These are phyloP conservation scores for Pocillopora grandis DNA, from an alignment of 92 coral and sea anemone species.

Conservation along the genomic window DNA sequence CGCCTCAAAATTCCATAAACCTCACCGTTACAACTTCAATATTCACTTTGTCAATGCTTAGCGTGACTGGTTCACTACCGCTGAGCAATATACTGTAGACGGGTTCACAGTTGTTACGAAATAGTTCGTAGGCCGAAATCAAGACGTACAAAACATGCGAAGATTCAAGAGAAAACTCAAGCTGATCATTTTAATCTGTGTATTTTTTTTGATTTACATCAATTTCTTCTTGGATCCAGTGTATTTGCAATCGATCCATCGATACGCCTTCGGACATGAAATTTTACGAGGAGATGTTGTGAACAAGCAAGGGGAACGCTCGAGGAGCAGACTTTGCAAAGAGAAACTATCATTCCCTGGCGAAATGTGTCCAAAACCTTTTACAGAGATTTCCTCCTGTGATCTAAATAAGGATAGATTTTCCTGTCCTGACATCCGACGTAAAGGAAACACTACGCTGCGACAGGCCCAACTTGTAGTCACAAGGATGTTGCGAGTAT, in stretches of 20 bases:
- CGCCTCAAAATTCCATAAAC: too few relatives aligned
- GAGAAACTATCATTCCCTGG: constrained; percentile 10
- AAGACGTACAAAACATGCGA: background rate
- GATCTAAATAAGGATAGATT: background rate
- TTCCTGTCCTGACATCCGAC: constrained; percentile 63
- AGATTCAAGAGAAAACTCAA: background rate
- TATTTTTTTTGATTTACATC: background rate
- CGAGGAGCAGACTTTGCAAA: background rate
- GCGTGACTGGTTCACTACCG: too few relatives aligned
- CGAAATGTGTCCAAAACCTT: constrained; percentile 60
- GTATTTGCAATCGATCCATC: background rate
- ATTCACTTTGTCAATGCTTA: too few relatives aligned
- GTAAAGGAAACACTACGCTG: constrained; percentile 23
- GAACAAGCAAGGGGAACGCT: background rate
- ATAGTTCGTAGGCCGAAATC: too few relatives aligned
- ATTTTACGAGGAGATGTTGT: background rate
- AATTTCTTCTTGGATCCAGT: background rate
- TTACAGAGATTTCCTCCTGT: constrained; percentile 38
- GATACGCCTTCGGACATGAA: background rate
- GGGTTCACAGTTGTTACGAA: too few relatives aligned
- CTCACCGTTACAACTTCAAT: too few relatives aligned
- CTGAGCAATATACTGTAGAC: too few relatives aligned
- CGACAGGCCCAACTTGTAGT: constrained; percentile 57
- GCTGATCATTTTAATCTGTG: background rate
- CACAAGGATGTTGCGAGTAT: constrained; percentile 52